Evolutionary conservation across 2,113 vertebrate genomes (phyloP).

Genomic region (Herpetotheres cachinnans): DNA sequence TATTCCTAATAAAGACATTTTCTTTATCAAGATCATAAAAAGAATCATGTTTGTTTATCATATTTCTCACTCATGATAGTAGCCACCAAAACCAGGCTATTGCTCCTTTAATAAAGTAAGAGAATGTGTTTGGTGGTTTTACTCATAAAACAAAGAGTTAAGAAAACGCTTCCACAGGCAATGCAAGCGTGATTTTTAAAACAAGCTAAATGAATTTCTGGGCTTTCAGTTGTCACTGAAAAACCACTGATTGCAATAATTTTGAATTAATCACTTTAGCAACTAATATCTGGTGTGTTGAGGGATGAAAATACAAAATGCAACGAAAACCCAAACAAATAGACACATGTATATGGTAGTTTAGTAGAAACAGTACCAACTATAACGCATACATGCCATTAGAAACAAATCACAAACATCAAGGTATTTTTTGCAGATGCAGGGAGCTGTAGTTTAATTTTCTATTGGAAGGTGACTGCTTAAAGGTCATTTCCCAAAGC

Average conservation of each 20-base stretch:
- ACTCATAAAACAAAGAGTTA: neutral
- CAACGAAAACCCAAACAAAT: neutral
- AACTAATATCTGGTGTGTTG: neutral
- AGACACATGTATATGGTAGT: neutral
- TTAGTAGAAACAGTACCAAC: neutral
- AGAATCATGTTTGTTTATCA: neutral
- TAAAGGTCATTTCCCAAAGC: conserved; percentile 58
- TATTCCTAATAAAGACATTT: neutral
- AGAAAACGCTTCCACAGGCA: neutral
- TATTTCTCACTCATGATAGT: neutral
- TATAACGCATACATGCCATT: neutral
- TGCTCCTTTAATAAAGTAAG: neutral
- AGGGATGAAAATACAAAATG: conserved; percentile 26
- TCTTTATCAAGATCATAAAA: neutral
- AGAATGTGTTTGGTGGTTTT: neutral
- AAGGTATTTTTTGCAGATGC: conserved; percentile 35
- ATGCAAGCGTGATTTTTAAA: conserved; percentile 44
- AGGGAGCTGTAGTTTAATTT: neutral
- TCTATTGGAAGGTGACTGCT: conserved; percentile 8
- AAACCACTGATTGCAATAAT: conserved; percentile 4
- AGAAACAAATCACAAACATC: neutral
- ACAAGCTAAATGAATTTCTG: conserved; percentile 5
- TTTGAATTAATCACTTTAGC: conserved; percentile 48
- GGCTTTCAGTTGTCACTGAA: conserved; percentile 19
- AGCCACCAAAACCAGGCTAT: neutral